phyloP scores from a whole-genome alignment of 2,888 invertebrate genomes.

The Cacoxenus indagator region DNA sequence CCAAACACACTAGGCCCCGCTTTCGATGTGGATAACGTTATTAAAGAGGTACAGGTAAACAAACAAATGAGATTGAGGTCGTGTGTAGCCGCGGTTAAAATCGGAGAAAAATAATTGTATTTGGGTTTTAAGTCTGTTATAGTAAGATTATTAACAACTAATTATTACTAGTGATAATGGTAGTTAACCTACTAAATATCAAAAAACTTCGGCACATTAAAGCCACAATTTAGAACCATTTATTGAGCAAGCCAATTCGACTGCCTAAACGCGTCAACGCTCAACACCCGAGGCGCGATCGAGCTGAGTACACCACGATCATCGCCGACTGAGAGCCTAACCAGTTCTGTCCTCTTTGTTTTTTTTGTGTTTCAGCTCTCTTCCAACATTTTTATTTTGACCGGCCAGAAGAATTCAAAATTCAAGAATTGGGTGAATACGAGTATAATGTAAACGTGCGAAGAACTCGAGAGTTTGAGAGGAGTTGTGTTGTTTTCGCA shows the following conservation, averaged over 20 bases:
- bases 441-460: constrained; percentile 28
- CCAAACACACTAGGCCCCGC: too few species aligned
- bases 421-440: constrained; percentile 25
- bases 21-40: too few species aligned
- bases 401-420: constrained; percentile 7
- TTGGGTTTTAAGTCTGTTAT: too few species aligned
- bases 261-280: constrained; percentile 13
- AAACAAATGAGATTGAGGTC: too few species aligned
- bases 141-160: too few species aligned
- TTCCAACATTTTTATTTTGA: too few species aligned
- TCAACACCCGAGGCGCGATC: not conserved
- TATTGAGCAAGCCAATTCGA: not conserved
- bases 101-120: too few species aligned
- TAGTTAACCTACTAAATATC: too few species aligned
- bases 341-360: constrained; percentile 9
- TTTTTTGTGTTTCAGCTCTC: not conserved
- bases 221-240: not conserved
- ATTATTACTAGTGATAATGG: too few species aligned
- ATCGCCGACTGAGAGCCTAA: not conserved
- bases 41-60: too few species aligned
- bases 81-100: too few species aligned
- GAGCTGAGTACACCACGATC: not conserved
- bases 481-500: not conserved
- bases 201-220: too few species aligned
- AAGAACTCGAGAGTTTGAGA: constrained; percentile 12